Evolutionary conservation across 2,113 vertebrate species (phyloP).

Genomic region (Gambusia holbrooki): DNA sequence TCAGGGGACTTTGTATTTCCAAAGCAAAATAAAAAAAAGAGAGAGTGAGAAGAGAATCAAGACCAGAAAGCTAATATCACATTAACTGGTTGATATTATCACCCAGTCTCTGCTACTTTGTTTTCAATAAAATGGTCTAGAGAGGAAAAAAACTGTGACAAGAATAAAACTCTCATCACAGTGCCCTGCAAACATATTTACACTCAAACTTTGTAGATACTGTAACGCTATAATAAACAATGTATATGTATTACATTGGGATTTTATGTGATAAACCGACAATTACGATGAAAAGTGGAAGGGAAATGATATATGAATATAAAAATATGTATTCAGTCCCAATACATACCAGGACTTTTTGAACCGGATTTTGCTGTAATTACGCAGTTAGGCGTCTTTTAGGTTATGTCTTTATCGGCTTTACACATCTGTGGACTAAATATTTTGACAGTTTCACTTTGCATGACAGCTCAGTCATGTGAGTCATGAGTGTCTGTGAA

Average conservation of each 20-base stretch:
- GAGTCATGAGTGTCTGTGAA: no score
- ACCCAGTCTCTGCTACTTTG: conserved; percentile 42
- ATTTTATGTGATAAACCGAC: not conserved
- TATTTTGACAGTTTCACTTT: no score
- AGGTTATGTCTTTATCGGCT: no score
- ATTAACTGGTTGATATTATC: conserved; percentile 64
- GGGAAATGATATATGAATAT: no score
- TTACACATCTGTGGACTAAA: no score
- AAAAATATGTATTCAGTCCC: no score
- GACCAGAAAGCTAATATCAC: conserved; percentile 39
- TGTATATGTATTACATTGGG: not conserved
- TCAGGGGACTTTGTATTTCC: conserved; percentile 67
- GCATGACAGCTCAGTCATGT: no score
- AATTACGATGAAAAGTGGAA: not conserved
- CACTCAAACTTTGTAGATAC: not conserved
- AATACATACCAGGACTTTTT: no score
- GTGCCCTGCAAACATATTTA: not conserved
- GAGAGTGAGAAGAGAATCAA: conserved; percentile 43
- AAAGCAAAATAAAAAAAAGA: conserved; percentile 60
- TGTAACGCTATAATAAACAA: not conserved
- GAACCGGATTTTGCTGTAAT: no score
- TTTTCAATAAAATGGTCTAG: conserved; percentile 32
- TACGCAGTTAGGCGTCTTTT: no score
- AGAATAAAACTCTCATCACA: conserved; percentile 33
- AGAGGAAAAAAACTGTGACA: conserved; percentile 44